Evolutionary conservation across 1,140 invertebrate genomes (phyloP), one percentile per base, ranked within the genome.

Genomic region (Eulimnadia texana): DNA sequence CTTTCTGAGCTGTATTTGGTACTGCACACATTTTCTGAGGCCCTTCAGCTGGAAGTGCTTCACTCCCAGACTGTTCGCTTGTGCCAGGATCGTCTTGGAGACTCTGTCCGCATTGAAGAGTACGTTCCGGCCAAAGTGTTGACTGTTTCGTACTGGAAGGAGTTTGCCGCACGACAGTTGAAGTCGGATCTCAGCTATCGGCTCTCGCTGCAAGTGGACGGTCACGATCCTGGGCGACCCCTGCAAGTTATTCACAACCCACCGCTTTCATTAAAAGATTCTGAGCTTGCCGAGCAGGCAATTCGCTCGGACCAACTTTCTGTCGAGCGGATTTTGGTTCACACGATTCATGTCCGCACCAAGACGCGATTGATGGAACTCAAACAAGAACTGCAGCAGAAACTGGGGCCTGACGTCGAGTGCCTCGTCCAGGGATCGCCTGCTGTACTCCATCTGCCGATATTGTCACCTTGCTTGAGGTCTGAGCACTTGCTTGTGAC

Each of bases 291-390:
- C 25, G 84, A 90, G 66, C 75, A 84, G 65, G 86, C 86, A 3
- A 83, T 92, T 53, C 79, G 84, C 56, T 90, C 88, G 28, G 90
- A 94, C 72, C 82, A 90, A 65, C 76, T 97, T 1, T 96, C 92
- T 1, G 89, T 98, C 81, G 93, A 97, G 76, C 83, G 90, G 51
- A 76, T 98, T 51, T 76, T 98, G n/a, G 91, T 96, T n/a, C 90
- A 96, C 68, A 98, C 93, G 0, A 93, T 98, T 68, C 93, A 97
- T 72, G 85, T 96, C 25, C 78, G 95, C 62, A 93, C 91, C 0
- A 80, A 85, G 57, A 84, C 83, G 65, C 77, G 90, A 20, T 75
- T 96, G 3, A 79, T 78, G 29, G 88, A 93, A 69, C 78, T 95
- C n/a, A 87, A 87, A 72, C 82, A 86, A 63, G 83, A 89, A 69